These are phyloP conservation scores for Pristionchus entomophagus DNA, from an alignment of 2,888 invertebrate genomes.

Conservation along the genomic window DNA sequence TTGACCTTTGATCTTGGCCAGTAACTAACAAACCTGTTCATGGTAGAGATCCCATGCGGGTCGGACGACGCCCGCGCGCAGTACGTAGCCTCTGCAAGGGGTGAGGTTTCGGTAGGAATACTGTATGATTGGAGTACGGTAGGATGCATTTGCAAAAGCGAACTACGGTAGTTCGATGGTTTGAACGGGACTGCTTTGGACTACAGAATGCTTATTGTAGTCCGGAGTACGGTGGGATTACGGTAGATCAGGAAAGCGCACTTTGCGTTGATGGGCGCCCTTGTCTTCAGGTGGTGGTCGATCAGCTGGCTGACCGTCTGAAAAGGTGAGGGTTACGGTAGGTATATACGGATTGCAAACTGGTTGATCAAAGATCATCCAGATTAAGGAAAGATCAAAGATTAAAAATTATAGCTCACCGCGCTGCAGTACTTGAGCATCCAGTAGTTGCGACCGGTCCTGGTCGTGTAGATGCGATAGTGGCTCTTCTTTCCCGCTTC, in stretches of 20 bases:
- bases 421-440: slow-evolving; percentile 61
- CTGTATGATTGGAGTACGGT: too few species aligned
- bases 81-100: slow-evolving; percentile 45
- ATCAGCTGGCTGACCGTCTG: slow-evolving; percentile 63
- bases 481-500: slow-evolving; percentile 25
- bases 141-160: too few species aligned
- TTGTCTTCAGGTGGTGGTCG: slow-evolving; percentile 58
- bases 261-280: slow-evolving; percentile 53
- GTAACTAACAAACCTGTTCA: slow-evolving; percentile 62
- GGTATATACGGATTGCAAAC: too few species aligned
- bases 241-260: slow-evolving; percentile 38
- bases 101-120: too few species aligned
- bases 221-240: not conserved
- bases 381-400: too few species aligned
- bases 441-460: slow-evolving; percentile 53
- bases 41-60: slow-evolving; percentile 67
- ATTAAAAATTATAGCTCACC: slow-evolving; percentile 42
- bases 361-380: slow-evolving; percentile 22
- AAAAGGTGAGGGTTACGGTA: not conserved
- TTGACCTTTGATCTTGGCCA: too few species aligned
- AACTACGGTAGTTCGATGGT: not conserved
- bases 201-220: not conserved
- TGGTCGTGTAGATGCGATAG: slow-evolving; percentile 55
- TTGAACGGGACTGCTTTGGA: not conserved
- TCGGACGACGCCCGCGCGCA: slow-evolving; percentile 54